Conservation (phyloP, 2,888 invertebrate species). For the Torymus auratus region DNA sequence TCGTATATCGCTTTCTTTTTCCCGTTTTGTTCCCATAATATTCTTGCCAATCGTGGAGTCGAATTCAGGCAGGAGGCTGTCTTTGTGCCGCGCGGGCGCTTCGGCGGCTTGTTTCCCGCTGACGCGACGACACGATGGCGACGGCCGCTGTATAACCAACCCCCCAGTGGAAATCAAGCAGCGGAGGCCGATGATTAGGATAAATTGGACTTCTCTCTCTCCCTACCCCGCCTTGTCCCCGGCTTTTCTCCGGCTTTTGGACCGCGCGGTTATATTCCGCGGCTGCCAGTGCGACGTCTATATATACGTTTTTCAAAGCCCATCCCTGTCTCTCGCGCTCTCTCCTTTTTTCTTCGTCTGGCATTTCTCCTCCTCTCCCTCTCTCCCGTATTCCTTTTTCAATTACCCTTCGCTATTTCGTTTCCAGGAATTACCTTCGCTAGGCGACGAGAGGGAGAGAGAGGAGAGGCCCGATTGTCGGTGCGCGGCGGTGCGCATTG, state of each 20-base stretch:
- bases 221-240: background rate
- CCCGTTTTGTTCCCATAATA: too few species aligned
- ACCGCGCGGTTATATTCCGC: too few species aligned
- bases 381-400: slow-evolving; percentile 57
- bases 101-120: slow-evolving; percentile 16
- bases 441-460: slow-evolving; percentile 56
- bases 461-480: slow-evolving; percentile 48
- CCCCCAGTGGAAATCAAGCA: slow-evolving; percentile 69
- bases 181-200: slow-evolving; percentile 68
- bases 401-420: slow-evolving; percentile 64
- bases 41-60: too few species aligned
- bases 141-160: slow-evolving; percentile 26
- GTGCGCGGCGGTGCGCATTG: slow-evolving; percentile 47
- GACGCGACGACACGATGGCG: background rate
- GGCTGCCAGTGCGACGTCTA: too few species aligned
- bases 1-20: too few species aligned
- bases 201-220: slow-evolving; percentile 65
- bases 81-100: background rate
- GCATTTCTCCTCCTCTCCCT: too few species aligned
- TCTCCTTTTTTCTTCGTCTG: slow-evolving; percentile 50
- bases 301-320: too few species aligned
- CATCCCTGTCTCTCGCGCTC: too few species aligned
- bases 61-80: background rate
- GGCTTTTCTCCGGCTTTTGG: too few species aligned
- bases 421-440: slow-evolving; percentile 42